phyloP scores from a whole-genome alignment of 2,888 invertebrate species.

The Drosophila tripunctata region DNA sequence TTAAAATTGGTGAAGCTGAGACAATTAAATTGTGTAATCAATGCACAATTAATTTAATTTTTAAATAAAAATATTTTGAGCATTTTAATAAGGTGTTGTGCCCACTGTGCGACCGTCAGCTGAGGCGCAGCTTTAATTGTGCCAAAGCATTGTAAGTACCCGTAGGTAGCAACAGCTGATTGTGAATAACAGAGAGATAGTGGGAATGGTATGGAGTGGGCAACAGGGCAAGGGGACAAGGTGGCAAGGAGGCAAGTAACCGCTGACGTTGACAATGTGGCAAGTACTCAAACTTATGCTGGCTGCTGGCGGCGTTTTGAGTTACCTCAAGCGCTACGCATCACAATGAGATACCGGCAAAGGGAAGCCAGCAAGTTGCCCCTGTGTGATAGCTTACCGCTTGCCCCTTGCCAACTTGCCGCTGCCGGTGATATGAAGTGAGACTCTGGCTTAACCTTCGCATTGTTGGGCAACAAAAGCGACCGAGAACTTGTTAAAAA shows the following conservation, averaged over 20 bases:
- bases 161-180: slow-evolving; percentile 77
- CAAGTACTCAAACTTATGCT: slow-evolving; percentile 54
- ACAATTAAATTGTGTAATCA: too few species aligned
- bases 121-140: slow-evolving; percentile 70
- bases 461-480: slow-evolving; percentile 78
- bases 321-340: slow-evolving; percentile 69
- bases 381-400: not conserved
- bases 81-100: not conserved
- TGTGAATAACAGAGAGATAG: slow-evolving; percentile 16
- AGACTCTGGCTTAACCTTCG: slow-evolving; percentile 64
- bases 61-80: not conserved
- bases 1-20: too few species aligned
- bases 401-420: not conserved
- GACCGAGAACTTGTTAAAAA: slow-evolving; percentile 76
- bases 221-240: not conserved
- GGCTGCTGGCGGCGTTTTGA: slow-evolving; percentile 66
- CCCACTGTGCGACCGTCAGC: slow-evolving; percentile 50
- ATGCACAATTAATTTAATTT: not conserved
- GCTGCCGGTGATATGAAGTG: slow-evolving; percentile 62
- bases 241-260: slow-evolving; percentile 10
- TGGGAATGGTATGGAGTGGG: not conserved
- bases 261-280: slow-evolving; percentile 71
- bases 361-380: slow-evolving; percentile 30
- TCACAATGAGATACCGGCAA: slow-evolving; percentile 34
- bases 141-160: slow-evolving; percentile 73